Evolutionary conservation across 2,113 vertebrate species (phyloP), one percentile per base, ranked within the genome.

Genomic region (Otocyon megalotis): DNA sequence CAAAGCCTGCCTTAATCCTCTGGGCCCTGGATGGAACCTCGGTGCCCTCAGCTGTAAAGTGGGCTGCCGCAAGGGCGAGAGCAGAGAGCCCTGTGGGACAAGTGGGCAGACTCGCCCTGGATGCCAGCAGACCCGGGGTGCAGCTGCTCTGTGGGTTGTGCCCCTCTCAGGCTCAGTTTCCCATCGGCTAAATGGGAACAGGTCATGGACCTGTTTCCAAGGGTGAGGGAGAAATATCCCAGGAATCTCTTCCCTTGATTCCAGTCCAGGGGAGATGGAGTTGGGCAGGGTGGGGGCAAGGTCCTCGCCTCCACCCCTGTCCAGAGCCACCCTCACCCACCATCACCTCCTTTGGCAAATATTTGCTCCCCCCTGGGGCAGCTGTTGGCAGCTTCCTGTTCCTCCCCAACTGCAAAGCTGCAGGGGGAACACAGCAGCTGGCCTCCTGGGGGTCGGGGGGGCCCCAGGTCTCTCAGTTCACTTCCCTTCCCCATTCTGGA

Each of bases 331-430:
- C 92, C 32, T 93, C 67, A 24, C n/a, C 80, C 81, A 13, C 37
- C 71, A 22, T 77, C 60, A 0, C 92, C 94, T 88, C 98, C 98
- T 77, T 98, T n/a, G 54, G 56, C 96, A 98, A 98, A 98, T 97
- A 98, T 98, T 98, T 92, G 90, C 30, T 67, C 4, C 88, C 67
- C n/a, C 10, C 8, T 43, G 43, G 2, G 6, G 2, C 13, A 28
- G 35, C n/a, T 43, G 30, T 69, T 30, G 16, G 50, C 43, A 28
- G 15, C 74, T 97, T 93, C 95, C 69, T 20, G 95, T 37, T 93
- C 50, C 72, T 72, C 37, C n/a, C 11, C 22, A 86, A 9, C 37
- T 54, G 10, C 16, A 28, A 14, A 89, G 54, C 12, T 1, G 10
- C 69, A 1, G 32, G 24, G 32, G 37, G 77, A 26, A 22, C 1